Evolutionary conservation across 30 jellyfish, hydroid and myxozoan genomes (phyloP).

Genomic region (Turritopsis dohrnii): DNA sequence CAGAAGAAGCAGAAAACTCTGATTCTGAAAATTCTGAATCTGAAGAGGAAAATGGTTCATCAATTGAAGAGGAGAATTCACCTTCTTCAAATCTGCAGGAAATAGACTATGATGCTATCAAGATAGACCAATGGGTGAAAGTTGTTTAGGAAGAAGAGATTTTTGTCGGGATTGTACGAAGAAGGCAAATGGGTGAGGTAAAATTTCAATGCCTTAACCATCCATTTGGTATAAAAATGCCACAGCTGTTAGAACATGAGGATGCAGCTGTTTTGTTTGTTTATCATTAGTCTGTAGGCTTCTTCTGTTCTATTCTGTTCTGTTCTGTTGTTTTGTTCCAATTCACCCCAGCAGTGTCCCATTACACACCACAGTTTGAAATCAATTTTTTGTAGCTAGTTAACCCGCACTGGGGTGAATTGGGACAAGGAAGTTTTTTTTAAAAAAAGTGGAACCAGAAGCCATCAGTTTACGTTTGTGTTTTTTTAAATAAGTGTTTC

Average conservation of each 20-base stretch:
- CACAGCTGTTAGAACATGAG: conserved; percentile 24
- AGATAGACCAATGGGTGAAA: conserved; percentile 19
- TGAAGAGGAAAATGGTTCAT: conserved; percentile 9
- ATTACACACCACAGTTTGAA: conserved; percentile 10
- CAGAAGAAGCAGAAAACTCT: conserved; percentile 3
- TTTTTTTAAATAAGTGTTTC: too few relatives aligned
- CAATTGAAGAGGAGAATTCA: conserved; percentile 14
- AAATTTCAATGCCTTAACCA: conserved; percentile 13
- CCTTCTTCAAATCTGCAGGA: conserved; percentile 18
- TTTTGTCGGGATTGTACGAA: conserved; percentile 16
- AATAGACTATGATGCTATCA: conserved; percentile 22
- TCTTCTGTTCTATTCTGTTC: background rate
- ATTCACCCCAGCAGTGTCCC: conserved; percentile 7
- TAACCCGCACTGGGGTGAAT: too few relatives aligned
- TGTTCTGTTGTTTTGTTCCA: background rate
- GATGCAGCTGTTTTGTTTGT: conserved; percentile 16
- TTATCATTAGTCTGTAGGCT: background rate
- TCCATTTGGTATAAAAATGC: conserved; percentile 28
- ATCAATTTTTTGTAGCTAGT: conserved; percentile 3
- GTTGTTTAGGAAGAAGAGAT: conserved; percentile 31
- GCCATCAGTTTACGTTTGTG: too few relatives aligned
- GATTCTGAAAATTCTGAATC: conserved; percentile 14
- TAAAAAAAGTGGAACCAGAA: too few relatives aligned
- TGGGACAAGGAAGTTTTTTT: too few relatives aligned
- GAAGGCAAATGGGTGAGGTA: conserved; percentile 22